Conservation (phyloP, 2,888 invertebrate species). For the Tipula vernalis region DNA sequence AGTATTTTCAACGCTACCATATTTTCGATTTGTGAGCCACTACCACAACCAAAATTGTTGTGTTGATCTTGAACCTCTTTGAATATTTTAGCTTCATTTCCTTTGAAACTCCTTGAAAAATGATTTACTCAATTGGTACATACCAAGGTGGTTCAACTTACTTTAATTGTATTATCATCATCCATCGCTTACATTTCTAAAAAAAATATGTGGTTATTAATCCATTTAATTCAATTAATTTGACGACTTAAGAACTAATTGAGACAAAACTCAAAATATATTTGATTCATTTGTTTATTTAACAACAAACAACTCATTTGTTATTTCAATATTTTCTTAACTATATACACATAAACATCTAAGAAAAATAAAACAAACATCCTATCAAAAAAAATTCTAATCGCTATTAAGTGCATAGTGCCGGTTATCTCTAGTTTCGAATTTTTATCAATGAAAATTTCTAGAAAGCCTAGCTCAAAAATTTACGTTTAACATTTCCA, state of each 20-base stretch:
- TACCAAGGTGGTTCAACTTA: too few relatives aligned
- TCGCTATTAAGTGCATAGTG: neutral
- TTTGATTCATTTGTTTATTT: neutral
- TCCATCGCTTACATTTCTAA: too few relatives aligned
- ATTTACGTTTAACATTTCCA: neutral
- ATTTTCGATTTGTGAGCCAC: too few relatives aligned
- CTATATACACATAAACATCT: neutral
- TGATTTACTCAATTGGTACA: too few relatives aligned
- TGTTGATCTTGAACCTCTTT: too few relatives aligned
- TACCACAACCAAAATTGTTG: too few relatives aligned
- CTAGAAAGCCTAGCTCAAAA: neutral
- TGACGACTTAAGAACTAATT: neutral
- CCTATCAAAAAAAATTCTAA: neutral
- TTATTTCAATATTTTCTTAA: neutral
- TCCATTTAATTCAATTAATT: too few relatives aligned
- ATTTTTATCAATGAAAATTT: neutral
- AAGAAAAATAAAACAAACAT: neutral
- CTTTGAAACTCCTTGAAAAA: too few relatives aligned
- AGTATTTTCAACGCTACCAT: too few relatives aligned
- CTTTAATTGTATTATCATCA: too few relatives aligned
- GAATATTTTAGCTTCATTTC: too few relatives aligned
- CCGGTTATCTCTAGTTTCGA: neutral
- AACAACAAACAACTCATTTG: neutral
- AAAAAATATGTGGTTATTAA: too few relatives aligned
- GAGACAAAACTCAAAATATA: neutral